These are phyloP conservation scores for Xylota segnis DNA, from an alignment of 2,888 invertebrate genomes.

Conservation along the genomic window DNA sequence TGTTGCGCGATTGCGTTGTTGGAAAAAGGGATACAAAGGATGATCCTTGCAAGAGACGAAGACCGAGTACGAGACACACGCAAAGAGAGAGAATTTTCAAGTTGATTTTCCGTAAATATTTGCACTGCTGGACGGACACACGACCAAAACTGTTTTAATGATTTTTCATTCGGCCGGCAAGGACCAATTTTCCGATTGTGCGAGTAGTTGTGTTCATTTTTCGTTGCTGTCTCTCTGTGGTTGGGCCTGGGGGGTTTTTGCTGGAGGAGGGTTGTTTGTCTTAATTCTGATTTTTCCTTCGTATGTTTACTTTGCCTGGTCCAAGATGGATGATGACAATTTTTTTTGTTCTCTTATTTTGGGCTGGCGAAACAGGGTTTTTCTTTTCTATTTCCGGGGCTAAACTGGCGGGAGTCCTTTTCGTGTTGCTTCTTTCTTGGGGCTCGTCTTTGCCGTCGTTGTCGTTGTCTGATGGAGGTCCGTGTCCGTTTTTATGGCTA, in stretches of 20 bases:
- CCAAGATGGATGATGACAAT: conserved; percentile 45
- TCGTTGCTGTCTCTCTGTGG: conserved; percentile 1
- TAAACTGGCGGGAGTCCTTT: conserved; percentile 59
- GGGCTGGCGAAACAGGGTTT: neutral
- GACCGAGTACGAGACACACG: too few species aligned
- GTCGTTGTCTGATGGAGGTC: conserved; percentile 44
- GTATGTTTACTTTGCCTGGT: conserved; percentile 51
- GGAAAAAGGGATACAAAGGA: neutral
- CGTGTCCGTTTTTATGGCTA: conserved; percentile 61
- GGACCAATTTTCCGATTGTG: conserved; percentile 65
- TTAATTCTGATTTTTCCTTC: conserved; percentile 47
- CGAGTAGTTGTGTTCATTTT: conserved; percentile 56
- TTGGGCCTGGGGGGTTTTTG: neutral
- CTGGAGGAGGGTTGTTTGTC: conserved; percentile 20
- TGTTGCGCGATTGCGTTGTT: neutral
- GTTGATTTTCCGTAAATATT: conserved; percentile 73
- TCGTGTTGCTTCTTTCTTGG: neutral
- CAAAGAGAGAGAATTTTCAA: conserved; percentile 34
- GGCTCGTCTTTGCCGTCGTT: conserved; percentile 4
- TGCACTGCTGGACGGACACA: conserved; percentile 66
- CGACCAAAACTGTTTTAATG: conserved; percentile 54
- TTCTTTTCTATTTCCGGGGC: neutral
- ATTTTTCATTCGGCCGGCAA: conserved; percentile 58
- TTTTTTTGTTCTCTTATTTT: too few species aligned
- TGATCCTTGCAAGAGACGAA: conserved; percentile 27